Evolutionary conservation across 1,140 invertebrate genomes (phyloP).

Genomic region (Lasaia peninsularis): DNA sequence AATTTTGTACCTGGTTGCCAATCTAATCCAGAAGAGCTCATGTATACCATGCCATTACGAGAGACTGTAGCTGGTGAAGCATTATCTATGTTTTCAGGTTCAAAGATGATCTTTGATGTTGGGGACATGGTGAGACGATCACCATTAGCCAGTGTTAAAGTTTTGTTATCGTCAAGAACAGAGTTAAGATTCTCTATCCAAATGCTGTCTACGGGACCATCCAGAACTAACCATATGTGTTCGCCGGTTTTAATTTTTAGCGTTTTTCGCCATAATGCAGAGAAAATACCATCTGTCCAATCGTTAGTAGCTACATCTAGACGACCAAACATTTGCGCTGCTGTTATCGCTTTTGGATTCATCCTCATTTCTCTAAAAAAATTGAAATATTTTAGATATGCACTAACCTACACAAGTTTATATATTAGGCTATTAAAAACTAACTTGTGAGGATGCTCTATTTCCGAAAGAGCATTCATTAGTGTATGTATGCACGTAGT

Average conservation of each 20-base stretch:
- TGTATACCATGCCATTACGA: constrained; percentile 97
- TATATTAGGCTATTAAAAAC: not conserved
- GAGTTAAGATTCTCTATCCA: constrained; percentile 99
- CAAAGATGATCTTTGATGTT: constrained; percentile 96
- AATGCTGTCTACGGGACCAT: constrained; percentile 96
- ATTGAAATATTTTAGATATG: not conserved
- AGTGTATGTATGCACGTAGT: constrained; percentile 95
- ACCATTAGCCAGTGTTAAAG: constrained; percentile 94
- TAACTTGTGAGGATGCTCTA: constrained; percentile 88
- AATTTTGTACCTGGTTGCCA: constrained; percentile 85
- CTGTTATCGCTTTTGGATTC: constrained; percentile 98
- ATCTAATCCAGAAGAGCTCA: constrained; percentile 96
- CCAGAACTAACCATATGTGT: constrained; percentile 94
- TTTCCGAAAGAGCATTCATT: constrained; percentile 94
- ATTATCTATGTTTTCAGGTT: constrained; percentile 97
- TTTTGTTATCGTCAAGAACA: constrained; percentile 97
- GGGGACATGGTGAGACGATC: constrained; percentile 95
- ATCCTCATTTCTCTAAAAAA: constrained; percentile 93
- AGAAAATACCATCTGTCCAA: constrained; percentile 99
- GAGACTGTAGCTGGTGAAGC: constrained; percentile 97
- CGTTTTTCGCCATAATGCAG: constrained; percentile 96
- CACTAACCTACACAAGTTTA: not conserved
- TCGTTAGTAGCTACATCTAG: constrained; percentile 98
- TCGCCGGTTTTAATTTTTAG: constrained; percentile 92
- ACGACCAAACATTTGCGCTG: constrained; percentile 97